A percentile compares a stretch with the other conserved stretches of the same genome.
phyloP scores from a whole-genome alignment of 2,113 vertebrate species.

The Ardeotis arabs region DNA sequence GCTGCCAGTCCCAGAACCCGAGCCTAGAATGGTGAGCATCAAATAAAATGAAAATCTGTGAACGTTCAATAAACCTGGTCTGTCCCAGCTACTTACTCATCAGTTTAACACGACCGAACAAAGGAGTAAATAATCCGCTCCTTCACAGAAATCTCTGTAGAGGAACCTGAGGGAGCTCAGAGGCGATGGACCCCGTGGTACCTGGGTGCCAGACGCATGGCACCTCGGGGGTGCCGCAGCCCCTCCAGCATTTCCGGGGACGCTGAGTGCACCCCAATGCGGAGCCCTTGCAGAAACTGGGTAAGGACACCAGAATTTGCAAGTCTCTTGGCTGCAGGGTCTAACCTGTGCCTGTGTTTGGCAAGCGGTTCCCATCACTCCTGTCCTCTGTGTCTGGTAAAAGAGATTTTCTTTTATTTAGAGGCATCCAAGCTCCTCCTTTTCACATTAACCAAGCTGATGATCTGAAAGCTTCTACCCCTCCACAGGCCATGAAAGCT shows the following conservation, averaged over 20 bases:
- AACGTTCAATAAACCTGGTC: neutral
- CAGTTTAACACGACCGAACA: neutral
- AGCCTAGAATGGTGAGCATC: rapidly evolving
- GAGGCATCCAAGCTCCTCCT: neutral
- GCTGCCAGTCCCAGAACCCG: neutral
- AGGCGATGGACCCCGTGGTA: rapidly evolving
- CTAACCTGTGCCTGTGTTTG: neutral
- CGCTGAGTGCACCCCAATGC: rapidly evolving
- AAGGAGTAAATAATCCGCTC: neutral
- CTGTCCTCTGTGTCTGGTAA: neutral
- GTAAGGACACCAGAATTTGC: neutral
- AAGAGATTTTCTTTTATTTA: neutral
- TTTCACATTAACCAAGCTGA: neutral
- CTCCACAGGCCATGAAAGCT: neutral
- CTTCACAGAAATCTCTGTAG: neutral
- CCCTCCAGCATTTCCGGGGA: rapidly evolving
- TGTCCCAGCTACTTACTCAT: neutral
- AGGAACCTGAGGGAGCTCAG: neutral
- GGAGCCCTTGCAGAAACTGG: neutral
- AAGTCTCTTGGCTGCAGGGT: neutral
- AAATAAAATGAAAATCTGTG: neutral
- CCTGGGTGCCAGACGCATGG: neutral
- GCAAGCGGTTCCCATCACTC: neutral
- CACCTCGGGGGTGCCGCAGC: neutral
- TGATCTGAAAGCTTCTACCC: neutral